Evolutionary conservation across 2,113 vertebrate genomes (phyloP), one percentile per base, ranked within the genome.

Genomic region (Cyanistes caeruleus): DNA sequence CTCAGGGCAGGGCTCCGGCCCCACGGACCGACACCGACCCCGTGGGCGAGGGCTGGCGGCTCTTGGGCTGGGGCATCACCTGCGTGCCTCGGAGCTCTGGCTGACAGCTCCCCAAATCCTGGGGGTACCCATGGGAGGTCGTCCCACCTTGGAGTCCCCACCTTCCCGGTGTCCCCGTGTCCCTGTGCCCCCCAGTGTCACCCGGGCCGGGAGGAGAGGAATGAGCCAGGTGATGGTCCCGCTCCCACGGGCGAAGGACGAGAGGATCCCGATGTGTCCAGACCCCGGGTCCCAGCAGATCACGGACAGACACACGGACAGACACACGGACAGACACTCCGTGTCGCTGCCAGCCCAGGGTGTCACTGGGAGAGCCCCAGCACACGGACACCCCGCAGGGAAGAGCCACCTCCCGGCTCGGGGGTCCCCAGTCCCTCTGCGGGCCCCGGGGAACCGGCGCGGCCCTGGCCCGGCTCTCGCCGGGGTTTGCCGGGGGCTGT

Each of bases 371-470:
- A 39, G 15, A 59, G 2, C 56, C 10, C 2, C 33, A 7, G 23
- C 20, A 1, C 28, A 2, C 0, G 0, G 7, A 9, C 16, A 77
- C 55, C 28, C 10, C 0, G 1, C 2, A 2, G n/a, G 27, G 30
- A 52, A 27, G 20, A 43, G 44, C 30, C 64, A 31, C 17, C 41
- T 24, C 53, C 15, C 3, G 14, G 4, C 25, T 1, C 10, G 41
- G 11, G 19, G 31, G 48, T 55, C 33, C 35, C 19, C 13, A 2
- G 48, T 3, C 65, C 65, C 43, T 35, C 60, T 4, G 52, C 10
- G 55, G 24, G 22, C 39, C 44, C 46, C 15, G 10, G 33, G 27
- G 44, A 35, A 7, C 6, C 1, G 4, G 33, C 41, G 5, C 0
- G 5, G 76, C 49, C 44, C 53, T 3, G 18, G 63, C 30, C 4